These are phyloP conservation scores for Carterocephalus palaemon DNA, from an alignment of 2,888 invertebrate genomes.

Conservation along the genomic window DNA sequence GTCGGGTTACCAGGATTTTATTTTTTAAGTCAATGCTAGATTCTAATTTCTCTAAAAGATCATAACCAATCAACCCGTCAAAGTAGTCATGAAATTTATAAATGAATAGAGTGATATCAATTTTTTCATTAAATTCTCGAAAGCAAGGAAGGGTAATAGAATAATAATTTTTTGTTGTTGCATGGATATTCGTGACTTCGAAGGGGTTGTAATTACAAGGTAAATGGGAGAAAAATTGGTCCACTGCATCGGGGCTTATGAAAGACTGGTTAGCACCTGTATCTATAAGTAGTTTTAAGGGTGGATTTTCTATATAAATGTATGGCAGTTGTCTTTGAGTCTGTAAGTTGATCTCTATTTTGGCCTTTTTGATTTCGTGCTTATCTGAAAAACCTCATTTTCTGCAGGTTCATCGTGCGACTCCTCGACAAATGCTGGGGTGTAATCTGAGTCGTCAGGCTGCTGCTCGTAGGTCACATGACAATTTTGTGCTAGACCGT, in stretches of 20 bases:
- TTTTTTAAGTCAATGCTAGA: too few relatives aligned
- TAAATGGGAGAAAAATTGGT: slow-evolving; percentile 21
- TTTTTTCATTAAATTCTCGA: slow-evolving; percentile 26
- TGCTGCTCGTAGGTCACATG: slow-evolving; percentile 1
- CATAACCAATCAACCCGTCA: slow-evolving; percentile 28
- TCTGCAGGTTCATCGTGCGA: background rate
- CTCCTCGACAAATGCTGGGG: slow-evolving; percentile 1
- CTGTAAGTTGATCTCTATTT: slow-evolving; percentile 28
- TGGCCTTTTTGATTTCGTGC: slow-evolving; percentile 1
- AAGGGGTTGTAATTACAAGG: slow-evolving; percentile 31
- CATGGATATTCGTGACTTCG: slow-evolving; percentile 35
- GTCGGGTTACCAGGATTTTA: too few relatives aligned
- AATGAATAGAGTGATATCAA: slow-evolving; percentile 15
- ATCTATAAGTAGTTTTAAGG: slow-evolving; percentile 27
- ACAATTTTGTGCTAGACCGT: background rate
- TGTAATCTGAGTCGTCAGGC: background rate
- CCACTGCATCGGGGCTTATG: slow-evolving; percentile 16
- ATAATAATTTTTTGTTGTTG: slow-evolving; percentile 30
- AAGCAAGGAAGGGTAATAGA: slow-evolving; percentile 35
- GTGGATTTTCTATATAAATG: slow-evolving; percentile 23
- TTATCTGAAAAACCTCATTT: slow-evolving; percentile 9
- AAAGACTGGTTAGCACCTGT: slow-evolving; percentile 18
- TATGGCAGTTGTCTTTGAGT: slow-evolving; percentile 27
- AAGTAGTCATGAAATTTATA: slow-evolving; percentile 20
- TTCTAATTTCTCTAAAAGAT: slow-evolving; percentile 31